Evolutionary conservation across 2,797 vertebrate genomes (phyloP).

Genomic region (Leontocebus nigricollis): DNA sequence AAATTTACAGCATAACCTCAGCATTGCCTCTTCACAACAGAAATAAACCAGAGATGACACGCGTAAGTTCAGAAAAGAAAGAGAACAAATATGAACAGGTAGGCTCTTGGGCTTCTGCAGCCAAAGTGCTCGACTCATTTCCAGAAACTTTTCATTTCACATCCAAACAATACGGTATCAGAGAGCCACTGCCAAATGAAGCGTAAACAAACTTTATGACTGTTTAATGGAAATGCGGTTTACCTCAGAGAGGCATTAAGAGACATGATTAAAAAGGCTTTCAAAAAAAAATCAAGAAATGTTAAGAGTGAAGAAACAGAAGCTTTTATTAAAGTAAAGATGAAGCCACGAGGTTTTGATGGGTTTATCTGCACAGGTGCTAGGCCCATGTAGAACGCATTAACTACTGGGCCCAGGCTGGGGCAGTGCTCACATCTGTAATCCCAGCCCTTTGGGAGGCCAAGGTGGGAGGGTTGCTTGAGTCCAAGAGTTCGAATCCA

Average conservation of each 20-base stretch:
- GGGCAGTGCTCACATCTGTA: not conserved
- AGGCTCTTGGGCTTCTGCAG: constrained; percentile 7
- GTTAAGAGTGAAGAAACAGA: constrained; percentile 17
- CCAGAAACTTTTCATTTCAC: not conserved
- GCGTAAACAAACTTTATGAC: not conserved
- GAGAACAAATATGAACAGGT: not conserved
- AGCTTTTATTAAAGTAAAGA: constrained; percentile 24
- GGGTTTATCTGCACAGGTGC: not conserved
- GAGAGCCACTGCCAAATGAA: constrained; percentile 1
- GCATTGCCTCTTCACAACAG: not conserved
- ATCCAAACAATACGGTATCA: not conserved
- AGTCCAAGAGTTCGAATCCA: not conserved
- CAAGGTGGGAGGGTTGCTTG: not conserved
- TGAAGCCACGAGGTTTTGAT: not conserved
- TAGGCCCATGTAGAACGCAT: not conserved
- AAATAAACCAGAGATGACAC: not conserved
- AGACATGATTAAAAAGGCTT: constrained; percentile 7
- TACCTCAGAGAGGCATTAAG: constrained; percentile 27
- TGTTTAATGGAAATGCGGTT: constrained; percentile 50
- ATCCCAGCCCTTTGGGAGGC: not conserved
- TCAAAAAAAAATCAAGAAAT: not conserved
- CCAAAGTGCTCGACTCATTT: not conserved
- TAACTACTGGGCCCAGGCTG: not conserved
- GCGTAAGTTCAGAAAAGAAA: not conserved
- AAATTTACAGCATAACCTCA: not conserved